Percentiles rank a stretch among this genome's conserved stretches.
Conservation (phyloP, 2,888 invertebrate species). For the Ellobium chinense region DNA sequence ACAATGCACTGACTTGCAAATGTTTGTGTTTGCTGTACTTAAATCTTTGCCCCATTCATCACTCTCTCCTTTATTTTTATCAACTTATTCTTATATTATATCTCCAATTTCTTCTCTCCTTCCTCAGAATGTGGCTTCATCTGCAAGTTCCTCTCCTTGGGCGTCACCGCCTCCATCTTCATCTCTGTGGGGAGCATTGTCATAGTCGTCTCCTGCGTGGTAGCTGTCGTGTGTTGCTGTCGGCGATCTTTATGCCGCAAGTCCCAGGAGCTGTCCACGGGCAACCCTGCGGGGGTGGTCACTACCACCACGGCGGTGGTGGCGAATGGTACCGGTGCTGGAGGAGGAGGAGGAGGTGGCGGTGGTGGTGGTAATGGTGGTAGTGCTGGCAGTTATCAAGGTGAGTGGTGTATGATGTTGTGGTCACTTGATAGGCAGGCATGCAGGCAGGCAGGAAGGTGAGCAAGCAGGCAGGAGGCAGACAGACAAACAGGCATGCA, state of each 20-base stretch:
- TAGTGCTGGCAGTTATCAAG: background rate
- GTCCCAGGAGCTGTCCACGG: constrained; percentile 52
- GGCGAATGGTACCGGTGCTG: constrained; percentile 55
- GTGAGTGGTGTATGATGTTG: too few species aligned
- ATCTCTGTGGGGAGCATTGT: constrained; percentile 76
- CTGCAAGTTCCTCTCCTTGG: constrained; percentile 71
- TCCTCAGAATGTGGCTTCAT: constrained; percentile 63
- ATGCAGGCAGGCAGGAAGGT: too few species aligned
- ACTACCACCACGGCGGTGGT: constrained; percentile 58
- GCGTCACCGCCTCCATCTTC: constrained; percentile 76
- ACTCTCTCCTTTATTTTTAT: constrained; percentile 8
- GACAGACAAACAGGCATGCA: too few species aligned
- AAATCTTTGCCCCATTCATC: background rate
- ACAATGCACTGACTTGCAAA: too few species aligned
- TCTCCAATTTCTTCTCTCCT: background rate
- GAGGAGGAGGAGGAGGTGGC: background rate
- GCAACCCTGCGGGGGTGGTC: constrained; percentile 52
- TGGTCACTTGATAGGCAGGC: too few species aligned
- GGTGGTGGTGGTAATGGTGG: background rate
- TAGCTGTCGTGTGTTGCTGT: constrained; percentile 75
- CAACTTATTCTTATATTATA: background rate
- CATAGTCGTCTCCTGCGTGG: constrained; percentile 72
- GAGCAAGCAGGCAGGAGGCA: too few species aligned
- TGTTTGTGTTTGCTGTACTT: too few species aligned
- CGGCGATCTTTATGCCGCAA: constrained; percentile 68